A percentile compares a stretch with the other conserved stretches of the same genome.
phyloP scores from a whole-genome alignment of 2,797 vertebrate genomes.

The Helarctos malayanus region DNA sequence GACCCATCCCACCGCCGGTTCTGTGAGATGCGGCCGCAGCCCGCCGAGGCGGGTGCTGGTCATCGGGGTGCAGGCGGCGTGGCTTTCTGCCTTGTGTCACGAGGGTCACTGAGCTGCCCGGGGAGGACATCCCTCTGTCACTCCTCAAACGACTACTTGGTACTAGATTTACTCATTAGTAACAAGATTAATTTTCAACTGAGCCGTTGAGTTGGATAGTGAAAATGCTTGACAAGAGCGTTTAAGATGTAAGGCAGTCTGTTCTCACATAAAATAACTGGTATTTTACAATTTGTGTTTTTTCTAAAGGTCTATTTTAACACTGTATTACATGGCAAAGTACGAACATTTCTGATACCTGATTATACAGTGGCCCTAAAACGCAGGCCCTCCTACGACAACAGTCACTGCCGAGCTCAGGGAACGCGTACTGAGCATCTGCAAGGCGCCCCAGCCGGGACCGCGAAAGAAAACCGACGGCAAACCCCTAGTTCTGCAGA shows the following conservation, averaged over 20 bases:
- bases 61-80: fast-evolving
- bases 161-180: neutral
- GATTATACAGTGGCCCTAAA: neutral
- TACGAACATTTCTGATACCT: neutral
- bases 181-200: neutral
- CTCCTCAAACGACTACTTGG: fast-evolving
- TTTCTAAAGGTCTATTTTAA: neutral
- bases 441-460: fast-evolving
- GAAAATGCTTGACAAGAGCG: neutral
- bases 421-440: fast-evolving
- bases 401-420: too few species aligned
- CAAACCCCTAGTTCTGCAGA: neutral
- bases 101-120: neutral
- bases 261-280: neutral
- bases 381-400: neutral
- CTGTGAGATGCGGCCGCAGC: fast-evolving
- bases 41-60: fast-evolving
- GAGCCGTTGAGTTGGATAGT: neutral
- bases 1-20: fast-evolving
- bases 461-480: neutral
- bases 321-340: neutral
- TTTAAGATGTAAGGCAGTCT: neutral
- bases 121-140: too few species aligned
- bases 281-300: neutral
- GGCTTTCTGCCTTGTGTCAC: fast-evolving